Conservation (phyloP, 2,113 vertebrate species). For the Abramis brama region DNA sequence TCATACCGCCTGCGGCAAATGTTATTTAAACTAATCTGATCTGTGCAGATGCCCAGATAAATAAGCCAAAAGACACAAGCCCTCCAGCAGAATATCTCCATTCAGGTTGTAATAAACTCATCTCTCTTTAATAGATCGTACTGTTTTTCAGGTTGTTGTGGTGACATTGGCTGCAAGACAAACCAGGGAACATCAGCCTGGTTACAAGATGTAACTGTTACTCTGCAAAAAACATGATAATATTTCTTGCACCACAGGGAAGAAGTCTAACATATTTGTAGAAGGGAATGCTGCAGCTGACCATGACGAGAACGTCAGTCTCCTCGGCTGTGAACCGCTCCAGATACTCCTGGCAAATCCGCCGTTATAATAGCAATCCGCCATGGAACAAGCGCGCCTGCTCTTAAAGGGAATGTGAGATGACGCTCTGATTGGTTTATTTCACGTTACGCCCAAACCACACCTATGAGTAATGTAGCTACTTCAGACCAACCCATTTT, state of each 20-base stretch:
- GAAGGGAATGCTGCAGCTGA: not conserved
- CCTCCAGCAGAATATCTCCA: slow-evolving; percentile 51
- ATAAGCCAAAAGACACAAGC: slow-evolving; percentile 48
- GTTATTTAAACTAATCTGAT: slow-evolving; percentile 63
- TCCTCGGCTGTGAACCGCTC: no score
- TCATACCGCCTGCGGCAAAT: slow-evolving; percentile 45
- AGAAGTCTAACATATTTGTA: not conserved
- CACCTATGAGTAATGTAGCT: no score
- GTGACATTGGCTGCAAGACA: slow-evolving; percentile 32
- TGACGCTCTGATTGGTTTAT: no score
- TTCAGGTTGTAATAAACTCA: slow-evolving; percentile 53
- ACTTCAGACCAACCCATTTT: no score
- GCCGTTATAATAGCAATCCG: no score
- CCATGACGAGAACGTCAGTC: not conserved
- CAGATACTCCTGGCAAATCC: no score
- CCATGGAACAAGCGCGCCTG: no score
- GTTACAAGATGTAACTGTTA: slow-evolving; percentile 5
- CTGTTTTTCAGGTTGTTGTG: not conserved
- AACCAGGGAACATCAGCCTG: not conserved
- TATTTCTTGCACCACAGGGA: not conserved
- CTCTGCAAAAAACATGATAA: not conserved
- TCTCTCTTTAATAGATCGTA: slow-evolving; percentile 37
- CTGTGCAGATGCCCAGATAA: slow-evolving; percentile 57
- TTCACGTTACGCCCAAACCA: no score
- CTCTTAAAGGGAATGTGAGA: no score